Base-by-base conservation (phyloP, 2,113 vertebrate genomes). In the Pitta sordida region DNA sequence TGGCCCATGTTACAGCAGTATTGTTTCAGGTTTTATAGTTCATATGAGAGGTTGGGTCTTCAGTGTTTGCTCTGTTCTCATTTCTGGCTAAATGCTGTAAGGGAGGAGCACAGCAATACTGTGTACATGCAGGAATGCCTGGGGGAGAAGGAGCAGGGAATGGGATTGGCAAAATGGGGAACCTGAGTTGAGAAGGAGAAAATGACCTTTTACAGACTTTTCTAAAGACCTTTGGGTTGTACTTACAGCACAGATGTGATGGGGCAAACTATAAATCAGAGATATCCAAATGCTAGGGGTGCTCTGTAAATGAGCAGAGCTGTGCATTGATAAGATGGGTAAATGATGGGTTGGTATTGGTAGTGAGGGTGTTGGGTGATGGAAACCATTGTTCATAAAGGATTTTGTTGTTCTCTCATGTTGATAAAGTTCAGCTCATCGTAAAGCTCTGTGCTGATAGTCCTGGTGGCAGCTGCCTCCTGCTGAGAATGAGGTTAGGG, bases 1-100 rank as follows among this genome's bases (percentile, higher is more conserved):
- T 46, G 53, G 34, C 24, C 12, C 0, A 0, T 13, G n/a, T 22
- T 29, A 7, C 2, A 2, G 41, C 55, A 55, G 7, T 0, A 0
- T 2, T 12, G 6, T 26, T n/a, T 46, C 30, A 18, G 8, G 21
- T 51, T 37, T 21, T 36, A 0, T 7, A 1, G 3, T 27, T 56
- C 15, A 19, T 5, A 4, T 13, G 34, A 18, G 23, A n/a, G 30
- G 23, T 5, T 3, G 23, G 30, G 22, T 79, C 30, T 74, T 14
- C 20, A 22, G 4, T 26, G 62, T 24, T 46, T 79, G 11, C 14
- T 63, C 16, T 6, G 7, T 58, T 27, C 13, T 43, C 6, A 27
- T 48, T 69, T 70, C 17, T 58, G 74, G 51, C 43, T 39, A 3
- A 27, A 4, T 3, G 21, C 49, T 58, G 32, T 32, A 41, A 36